phyloP scores from a whole-genome alignment of 2,888 invertebrate species.

The Mesorhabditis belari region DNA sequence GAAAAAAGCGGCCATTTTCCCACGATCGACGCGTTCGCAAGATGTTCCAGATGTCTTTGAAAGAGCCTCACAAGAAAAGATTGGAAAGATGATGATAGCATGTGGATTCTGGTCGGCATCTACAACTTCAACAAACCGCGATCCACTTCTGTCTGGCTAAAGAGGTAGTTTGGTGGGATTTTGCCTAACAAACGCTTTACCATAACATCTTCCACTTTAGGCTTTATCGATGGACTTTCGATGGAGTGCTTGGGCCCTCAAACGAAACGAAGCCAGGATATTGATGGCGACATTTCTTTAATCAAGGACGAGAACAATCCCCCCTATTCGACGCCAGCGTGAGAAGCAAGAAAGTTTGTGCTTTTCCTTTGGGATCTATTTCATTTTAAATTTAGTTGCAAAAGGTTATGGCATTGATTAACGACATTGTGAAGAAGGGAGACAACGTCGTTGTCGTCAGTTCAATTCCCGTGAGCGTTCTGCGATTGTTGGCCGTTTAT shows the following conservation, averaged over 20 bases:
- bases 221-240: conserved; percentile 45
- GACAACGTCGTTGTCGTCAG: conserved; percentile 68
- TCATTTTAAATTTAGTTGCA: conserved; percentile 15
- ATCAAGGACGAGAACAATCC: not conserved
- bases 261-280: conserved; percentile 4
- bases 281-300: conserved; percentile 1
- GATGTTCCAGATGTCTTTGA: no score
- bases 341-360: not conserved
- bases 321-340: not conserved
- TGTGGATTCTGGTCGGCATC: conserved; percentile 66
- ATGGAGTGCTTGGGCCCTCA: conserved; percentile 22
- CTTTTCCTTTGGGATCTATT: no score
- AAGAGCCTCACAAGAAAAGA: not conserved
- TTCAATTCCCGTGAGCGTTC: conserved; percentile 81
- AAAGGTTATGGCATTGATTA: conserved; percentile 16
- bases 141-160: conserved; percentile 79
- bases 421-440: conserved; percentile 13
- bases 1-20: no score
- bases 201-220: conserved; percentile 9
- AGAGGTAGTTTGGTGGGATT: conserved; percentile 41
- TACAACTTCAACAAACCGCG: conserved; percentile 79
- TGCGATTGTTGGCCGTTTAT: conserved; percentile 68
- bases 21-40: no score
- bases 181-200: no score
- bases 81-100: conserved; percentile 15